Conservation (phyloP, 23 tunicate genomes). For the Pegea sp. region DNA sequence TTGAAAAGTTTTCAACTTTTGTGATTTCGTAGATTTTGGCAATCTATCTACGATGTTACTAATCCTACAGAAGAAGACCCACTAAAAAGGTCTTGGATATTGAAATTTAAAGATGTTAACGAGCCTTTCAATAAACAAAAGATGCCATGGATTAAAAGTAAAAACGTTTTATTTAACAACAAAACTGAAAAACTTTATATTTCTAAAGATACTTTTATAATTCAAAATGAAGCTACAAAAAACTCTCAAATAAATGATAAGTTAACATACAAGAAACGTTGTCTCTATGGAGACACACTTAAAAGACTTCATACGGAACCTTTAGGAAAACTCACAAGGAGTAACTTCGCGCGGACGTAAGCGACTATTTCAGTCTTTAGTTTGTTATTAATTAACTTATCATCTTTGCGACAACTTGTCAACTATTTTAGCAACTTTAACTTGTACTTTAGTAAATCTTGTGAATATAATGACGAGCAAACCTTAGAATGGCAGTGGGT, state of each 20-base stretch:
- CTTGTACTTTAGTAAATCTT: constrained; percentile 27
- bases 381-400: neutral
- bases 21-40: constrained; percentile 33
- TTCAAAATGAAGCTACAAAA: constrained; percentile 14
- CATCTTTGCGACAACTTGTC: neutral
- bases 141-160: constrained; percentile 23
- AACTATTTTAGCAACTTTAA: neutral
- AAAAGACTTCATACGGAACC: constrained; percentile 12
- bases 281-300: constrained; percentile 38
- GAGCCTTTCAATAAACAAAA: constrained; percentile 3
- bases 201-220: constrained; percentile 31
- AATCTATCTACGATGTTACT: constrained; percentile 16
- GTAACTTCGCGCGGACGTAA: constrained; percentile 47
- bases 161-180: neutral
- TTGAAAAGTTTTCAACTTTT: neutral
- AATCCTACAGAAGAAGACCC: constrained; percentile 5
- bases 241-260: neutral
- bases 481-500: constrained; percentile 50
- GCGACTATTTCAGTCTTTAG: neutral
- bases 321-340: constrained; percentile 6
- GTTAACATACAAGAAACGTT: constrained; percentile 22
- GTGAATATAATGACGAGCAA: constrained; percentile 13
- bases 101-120: constrained; percentile 16
- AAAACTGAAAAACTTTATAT: neutral
- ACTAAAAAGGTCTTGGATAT: constrained; percentile 26